phyloP scores from a whole-genome alignment of 2,113 vertebrate genomes.

The Cyanistes caeruleus region DNA sequence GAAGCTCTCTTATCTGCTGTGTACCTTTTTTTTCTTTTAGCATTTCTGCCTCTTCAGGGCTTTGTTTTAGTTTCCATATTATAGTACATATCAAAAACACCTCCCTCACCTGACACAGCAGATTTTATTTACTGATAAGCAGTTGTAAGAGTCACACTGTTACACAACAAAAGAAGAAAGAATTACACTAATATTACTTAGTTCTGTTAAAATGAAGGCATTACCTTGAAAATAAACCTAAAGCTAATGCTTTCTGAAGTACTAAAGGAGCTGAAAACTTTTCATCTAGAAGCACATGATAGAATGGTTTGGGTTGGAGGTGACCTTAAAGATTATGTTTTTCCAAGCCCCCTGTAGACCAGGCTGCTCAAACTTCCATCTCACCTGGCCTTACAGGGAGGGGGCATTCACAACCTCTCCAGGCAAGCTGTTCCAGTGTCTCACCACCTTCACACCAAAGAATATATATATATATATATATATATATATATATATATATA shows the following conservation, averaged over 20 bases:
- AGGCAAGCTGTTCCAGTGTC: not conserved
- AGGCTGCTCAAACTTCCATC: not conserved
- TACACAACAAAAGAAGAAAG: not conserved
- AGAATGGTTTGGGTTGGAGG: not conserved
- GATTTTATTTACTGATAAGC: not conserved
- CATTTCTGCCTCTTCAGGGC: not conserved
- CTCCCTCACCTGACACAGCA: not conserved
- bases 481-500: no score
- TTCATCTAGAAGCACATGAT: not conserved
- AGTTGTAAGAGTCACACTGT: not conserved
- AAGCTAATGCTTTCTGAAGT: not conserved
- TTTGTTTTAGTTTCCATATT: not conserved
- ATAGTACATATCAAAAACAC: not conserved
- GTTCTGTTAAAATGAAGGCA: not conserved
- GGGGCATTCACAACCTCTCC: no score
- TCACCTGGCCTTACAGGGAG: not conserved
- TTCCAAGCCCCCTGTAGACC: not conserved
- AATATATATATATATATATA: not conserved
- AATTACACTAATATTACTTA: not conserved
- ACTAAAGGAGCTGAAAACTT: not conserved
- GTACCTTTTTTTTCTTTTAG: not conserved
- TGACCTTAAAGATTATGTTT: not conserved
- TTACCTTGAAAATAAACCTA: not conserved
- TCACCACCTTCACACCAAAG: not conserved
- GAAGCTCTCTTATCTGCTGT: not conserved